These are phyloP conservation scores for Drosophila setifemur DNA, from an alignment of 1,140 invertebrate genomes.

Conservation along the genomic window DNA sequence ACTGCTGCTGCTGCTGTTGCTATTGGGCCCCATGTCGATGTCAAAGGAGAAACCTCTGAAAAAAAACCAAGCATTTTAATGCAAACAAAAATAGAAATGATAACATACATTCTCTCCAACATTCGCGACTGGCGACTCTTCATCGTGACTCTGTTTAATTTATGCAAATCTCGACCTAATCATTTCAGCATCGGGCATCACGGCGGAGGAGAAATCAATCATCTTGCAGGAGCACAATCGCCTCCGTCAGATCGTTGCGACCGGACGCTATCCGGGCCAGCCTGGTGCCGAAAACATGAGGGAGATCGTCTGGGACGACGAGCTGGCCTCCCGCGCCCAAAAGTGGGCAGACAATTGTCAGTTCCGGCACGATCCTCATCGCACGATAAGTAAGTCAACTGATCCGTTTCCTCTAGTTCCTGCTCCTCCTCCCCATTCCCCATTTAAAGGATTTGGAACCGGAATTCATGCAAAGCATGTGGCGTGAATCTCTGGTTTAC, in stretches of 20 bases:
- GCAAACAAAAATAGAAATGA: constrained; percentile 74
- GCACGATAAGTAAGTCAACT: constrained; percentile 85
- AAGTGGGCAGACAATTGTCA: constrained; percentile 91
- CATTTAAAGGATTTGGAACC: constrained; percentile 18
- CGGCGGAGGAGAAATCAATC: constrained; percentile 87
- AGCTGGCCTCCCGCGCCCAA: constrained; percentile 91
- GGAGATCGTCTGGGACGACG: constrained; percentile 95
- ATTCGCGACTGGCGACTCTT: constrained; percentile 1
- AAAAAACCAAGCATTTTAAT: constrained; percentile 58
- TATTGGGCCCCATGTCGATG: constrained; percentile 1
- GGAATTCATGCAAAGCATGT: constrained; percentile 21
- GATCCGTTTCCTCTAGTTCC: not conserved
- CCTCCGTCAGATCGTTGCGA: constrained; percentile 89
- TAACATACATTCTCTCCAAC: constrained; percentile 46
- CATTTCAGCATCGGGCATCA: constrained; percentile 84
- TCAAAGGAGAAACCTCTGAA: constrained; percentile 43
- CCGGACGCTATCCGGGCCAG: constrained; percentile 89
- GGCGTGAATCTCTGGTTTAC: constrained; percentile 29
- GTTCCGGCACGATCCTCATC: constrained; percentile 87
- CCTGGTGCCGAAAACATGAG: constrained; percentile 91
- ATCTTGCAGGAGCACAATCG: constrained; percentile 92
- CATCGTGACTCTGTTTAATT: constrained; percentile 49
- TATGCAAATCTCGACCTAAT: constrained; percentile 73
- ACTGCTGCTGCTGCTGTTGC: not conserved
- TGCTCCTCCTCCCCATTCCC: not conserved